Evolutionary conservation across 2,113 vertebrate species (phyloP).

Genomic region (Anoura caudifer): DNA sequence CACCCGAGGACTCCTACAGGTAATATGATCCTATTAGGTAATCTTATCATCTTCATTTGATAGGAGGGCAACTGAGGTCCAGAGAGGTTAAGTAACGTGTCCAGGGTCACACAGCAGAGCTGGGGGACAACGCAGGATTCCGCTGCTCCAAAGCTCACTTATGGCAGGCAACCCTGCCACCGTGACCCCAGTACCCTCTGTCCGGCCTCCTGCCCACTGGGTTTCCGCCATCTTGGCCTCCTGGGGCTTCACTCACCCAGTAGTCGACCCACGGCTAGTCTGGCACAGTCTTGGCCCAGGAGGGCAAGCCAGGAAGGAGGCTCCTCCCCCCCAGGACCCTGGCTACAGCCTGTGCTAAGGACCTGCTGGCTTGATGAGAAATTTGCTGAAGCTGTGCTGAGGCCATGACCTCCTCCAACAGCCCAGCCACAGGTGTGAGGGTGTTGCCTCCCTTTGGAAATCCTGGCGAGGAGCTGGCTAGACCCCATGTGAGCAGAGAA

Average conservation of each 20-base stretch:
- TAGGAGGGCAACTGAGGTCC: neutral
- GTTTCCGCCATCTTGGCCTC: neutral
- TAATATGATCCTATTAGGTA: neutral
- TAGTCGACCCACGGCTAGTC: neutral
- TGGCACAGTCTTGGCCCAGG: neutral
- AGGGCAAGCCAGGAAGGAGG: neutral
- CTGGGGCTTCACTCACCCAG: neutral
- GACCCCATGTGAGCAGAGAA: fast-evolving
- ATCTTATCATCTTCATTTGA: neutral
- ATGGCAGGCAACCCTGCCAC: neutral
- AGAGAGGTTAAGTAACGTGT: slow-evolving; percentile 8
- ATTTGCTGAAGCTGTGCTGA: no score
- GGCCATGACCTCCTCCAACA: fast-evolving
- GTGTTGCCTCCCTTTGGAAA: neutral
- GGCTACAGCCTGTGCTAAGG: neutral
- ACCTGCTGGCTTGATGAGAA: neutral
- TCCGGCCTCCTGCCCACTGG: neutral
- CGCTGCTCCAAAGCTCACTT: neutral
- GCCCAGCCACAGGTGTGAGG: neutral
- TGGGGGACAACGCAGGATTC: neutral
- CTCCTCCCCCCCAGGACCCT: neutral
- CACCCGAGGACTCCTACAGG: neutral
- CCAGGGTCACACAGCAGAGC: neutral
- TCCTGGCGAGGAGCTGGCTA: neutral
- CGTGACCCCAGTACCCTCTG: neutral